A percentile compares a stretch with the other conserved stretches of the same genome.
Conservation (phyloP, 2,888 invertebrate genomes). For the Acronicta leporina region DNA sequence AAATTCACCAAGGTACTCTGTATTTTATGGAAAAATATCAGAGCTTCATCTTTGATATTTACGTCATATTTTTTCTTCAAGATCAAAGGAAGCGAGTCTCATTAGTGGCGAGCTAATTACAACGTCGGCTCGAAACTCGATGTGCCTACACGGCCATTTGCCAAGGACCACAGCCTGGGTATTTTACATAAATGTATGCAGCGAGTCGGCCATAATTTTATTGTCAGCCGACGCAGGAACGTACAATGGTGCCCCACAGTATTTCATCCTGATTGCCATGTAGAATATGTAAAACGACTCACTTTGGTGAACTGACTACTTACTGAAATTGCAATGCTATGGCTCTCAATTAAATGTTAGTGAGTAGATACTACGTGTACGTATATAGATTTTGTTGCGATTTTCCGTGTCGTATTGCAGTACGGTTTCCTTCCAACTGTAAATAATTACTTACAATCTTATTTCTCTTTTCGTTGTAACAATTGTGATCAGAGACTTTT, state of each 20-base stretch:
- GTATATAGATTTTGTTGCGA: no score
- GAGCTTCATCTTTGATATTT: not conserved
- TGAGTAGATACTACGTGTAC: no score
- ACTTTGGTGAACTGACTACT: conserved; percentile 19
- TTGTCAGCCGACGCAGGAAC: conserved; percentile 10
- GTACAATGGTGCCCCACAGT: conserved; percentile 33
- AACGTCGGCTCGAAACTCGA: not conserved
- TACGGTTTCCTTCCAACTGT: no score
- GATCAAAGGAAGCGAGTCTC: not conserved
- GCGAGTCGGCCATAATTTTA: conserved; percentile 22
- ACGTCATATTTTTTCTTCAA: not conserved
- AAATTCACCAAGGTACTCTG: not conserved
- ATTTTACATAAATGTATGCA: conserved; percentile 45
- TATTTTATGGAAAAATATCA: not conserved
- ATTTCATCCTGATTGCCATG: conserved; percentile 44
- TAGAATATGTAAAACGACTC: conserved; percentile 11
- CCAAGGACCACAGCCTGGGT: conserved; percentile 3
- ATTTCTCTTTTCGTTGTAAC: no score
- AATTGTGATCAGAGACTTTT: no score
- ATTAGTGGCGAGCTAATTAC: conserved; percentile 12
- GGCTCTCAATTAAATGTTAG: conserved; percentile 16
- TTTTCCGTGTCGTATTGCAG: no score
- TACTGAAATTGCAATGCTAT: conserved; percentile 25
- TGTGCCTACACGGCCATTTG: not conserved
- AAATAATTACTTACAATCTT: no score